These are phyloP conservation scores for Leucoptera coffeella DNA, from an alignment of 2,888 invertebrate genomes.

Conservation along the genomic window DNA sequence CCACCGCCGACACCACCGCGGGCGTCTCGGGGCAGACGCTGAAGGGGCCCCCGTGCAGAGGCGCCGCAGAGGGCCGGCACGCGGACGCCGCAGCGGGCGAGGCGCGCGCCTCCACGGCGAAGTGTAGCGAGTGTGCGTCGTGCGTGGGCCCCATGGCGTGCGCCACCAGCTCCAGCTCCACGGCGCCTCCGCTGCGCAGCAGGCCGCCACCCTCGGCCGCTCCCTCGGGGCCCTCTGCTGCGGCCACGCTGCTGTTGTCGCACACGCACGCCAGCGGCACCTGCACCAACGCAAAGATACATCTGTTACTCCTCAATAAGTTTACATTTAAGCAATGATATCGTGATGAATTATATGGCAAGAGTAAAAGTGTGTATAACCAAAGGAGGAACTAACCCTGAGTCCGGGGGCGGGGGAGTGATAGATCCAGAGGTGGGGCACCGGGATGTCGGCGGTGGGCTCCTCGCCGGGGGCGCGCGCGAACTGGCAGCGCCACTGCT, in stretches of 20 bases:
- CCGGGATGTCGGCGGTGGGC: constrained; percentile 8
- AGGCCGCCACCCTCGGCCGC: too few relatives aligned
- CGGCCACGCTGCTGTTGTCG: constrained; percentile 55
- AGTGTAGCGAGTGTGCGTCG: constrained; percentile 76
- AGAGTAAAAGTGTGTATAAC: too few relatives aligned
- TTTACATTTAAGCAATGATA: too few relatives aligned
- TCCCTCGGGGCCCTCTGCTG: constrained; percentile 15
- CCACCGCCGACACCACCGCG: constrained; percentile 73
- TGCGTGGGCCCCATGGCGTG: constrained; percentile 69
- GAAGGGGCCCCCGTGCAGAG: constrained; percentile 21
- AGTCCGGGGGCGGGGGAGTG: constrained; percentile 70
- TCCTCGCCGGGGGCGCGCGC: too few relatives aligned
- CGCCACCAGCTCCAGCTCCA: constrained; percentile 73
- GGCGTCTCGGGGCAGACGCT: constrained; percentile 55
- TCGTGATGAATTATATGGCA: too few relatives aligned
- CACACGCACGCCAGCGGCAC: constrained; percentile 73
- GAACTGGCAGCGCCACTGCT: too few relatives aligned
- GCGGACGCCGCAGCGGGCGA: constrained; percentile 13
- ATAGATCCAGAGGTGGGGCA: constrained; percentile 52
- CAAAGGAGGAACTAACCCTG: constrained; percentile 38
- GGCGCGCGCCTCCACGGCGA: constrained; percentile 23
- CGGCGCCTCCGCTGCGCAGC: constrained; percentile 41
- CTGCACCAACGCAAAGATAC: constrained; percentile 9
- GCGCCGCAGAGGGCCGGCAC: constrained; percentile 13
- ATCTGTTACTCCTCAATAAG: not conserved